Conservation (phyloP, 2,113 vertebrate species). For the Recurvirostra avosetta region DNA sequence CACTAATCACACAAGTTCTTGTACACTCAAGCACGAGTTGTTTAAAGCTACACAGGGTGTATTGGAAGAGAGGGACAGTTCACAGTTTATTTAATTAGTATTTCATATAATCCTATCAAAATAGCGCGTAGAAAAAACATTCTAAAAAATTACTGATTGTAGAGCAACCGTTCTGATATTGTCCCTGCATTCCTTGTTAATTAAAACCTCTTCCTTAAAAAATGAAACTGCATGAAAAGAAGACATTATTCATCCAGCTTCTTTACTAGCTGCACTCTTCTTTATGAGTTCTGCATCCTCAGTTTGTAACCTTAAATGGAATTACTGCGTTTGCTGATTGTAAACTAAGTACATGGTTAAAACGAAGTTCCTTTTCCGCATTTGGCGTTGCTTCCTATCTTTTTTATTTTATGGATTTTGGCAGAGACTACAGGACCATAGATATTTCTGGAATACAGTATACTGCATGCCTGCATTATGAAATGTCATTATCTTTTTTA, state of each 20-base stretch:
- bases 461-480: background rate
- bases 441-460: background rate
- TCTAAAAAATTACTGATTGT: background rate
- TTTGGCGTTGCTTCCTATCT: background rate
- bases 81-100: background rate
- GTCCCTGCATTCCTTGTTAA: background rate
- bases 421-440: background rate
- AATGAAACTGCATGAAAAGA: background rate
- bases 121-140: background rate
- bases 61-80: background rate
- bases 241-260: background rate
- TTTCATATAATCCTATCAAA: background rate
- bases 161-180: background rate
- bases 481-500: background rate
- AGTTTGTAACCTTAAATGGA: conserved; percentile 53
- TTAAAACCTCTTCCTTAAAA: background rate
- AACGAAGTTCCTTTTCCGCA: background rate
- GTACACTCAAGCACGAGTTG: background rate
- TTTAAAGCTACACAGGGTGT: background rate
- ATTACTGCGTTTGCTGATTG: background rate
- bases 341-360: conserved; percentile 1
- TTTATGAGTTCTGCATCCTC: background rate
- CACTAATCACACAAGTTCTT: background rate
- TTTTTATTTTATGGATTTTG: background rate
- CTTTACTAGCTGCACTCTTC: background rate